Evolutionary conservation across 1,140 invertebrate species (phyloP), one percentile per base, ranked within the genome.

Genomic region (Drosophila murphyi): DNA sequence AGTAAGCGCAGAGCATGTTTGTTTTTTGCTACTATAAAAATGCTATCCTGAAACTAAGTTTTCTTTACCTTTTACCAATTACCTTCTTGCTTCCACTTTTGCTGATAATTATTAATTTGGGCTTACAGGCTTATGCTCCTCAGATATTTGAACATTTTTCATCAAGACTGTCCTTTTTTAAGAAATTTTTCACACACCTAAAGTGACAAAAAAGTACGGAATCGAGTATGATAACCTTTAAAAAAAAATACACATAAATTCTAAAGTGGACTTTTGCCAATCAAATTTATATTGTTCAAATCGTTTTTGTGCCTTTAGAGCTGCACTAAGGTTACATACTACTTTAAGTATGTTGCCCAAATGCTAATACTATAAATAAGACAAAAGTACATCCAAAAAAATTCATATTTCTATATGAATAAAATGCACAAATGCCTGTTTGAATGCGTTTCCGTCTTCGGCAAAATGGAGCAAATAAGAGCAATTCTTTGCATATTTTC

Each of bases 401-500:
- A 31, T 64, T n/a, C 39, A 62, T n/a, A 37, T 31, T 43, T 31
- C 6, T 35, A 20, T 52, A 69, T 10, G 54, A 43, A 28, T 60
- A 45, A 34, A 3, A 29, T 57, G 29, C 48, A 35, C 35, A 41
- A 43, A 35, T 20, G 29, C 35, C 29, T 64, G 12, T n/a, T 37
- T 37, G 34, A 31, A 34, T 70, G 41, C 67, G 37, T 62, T 55
- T 63, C 34, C 28, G 60, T 52, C 37, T 63, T 32, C 5, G 31
- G 47, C 39, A n/a, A 63, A 70, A 39, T 71, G 51, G 35, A 3
- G 37, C 57, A 32, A 41, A 12, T 20, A 57, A 45, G 20, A 31
- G 50, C 55, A 62, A 62, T 67, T 68, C 52, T 32, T 61, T 73
- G 74, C 74, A 72, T 76, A 62, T 35, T 76, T 76, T 56, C 62